Evolutionary conservation across 2,797 vertebrate species (phyloP), one percentile per base, ranked within the genome.

Genomic region (Gymnothorax reevesii): DNA sequence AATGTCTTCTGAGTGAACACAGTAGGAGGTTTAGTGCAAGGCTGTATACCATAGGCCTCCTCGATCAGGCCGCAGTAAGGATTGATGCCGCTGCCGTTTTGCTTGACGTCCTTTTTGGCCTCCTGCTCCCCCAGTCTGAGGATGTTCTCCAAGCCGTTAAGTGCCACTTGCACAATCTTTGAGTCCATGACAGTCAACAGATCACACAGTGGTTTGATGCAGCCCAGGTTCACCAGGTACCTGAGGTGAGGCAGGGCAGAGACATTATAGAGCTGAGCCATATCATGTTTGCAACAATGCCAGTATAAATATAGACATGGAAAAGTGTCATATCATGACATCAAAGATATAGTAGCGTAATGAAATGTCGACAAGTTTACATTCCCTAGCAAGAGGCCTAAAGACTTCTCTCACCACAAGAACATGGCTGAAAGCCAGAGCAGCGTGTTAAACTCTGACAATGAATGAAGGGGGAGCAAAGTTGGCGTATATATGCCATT

Each of bases 171-270:
- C 5, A 99, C 98, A 2, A 99, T 99, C 96, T 99, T 99, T 0
- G 98, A 98, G 94, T 99, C 98, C 99, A 99, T 99, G 87, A 99
- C 98, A 0, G 98, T 99, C 88, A 99, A 95, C 90, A 99, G 96
- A 89, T 99, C 98, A 82, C 99, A 99, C 1, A 99, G 94, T 0
- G 98, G 98, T 86, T 99, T 99, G 92, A 99, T 99, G 86, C 98
- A 99, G 85, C 98, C 98, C 93, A 99, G 90, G 90, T 98, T 98
- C 57, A 99, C 99, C 90, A 99, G 93, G 90, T 99, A 99, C 88
- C 99, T 99, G 85, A 0, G 52, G 66, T 91, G 59, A 88, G 87
- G 87, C 55, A 33, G 49, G 17, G 17, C 27, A 49, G 52, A 77
- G 75, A 77, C 71, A 73, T 4, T 33, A 12, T 62, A 62, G 1